phyloP scores from a whole-genome alignment of 2,888 invertebrate species.

The Eupithecia subfuscata region DNA sequence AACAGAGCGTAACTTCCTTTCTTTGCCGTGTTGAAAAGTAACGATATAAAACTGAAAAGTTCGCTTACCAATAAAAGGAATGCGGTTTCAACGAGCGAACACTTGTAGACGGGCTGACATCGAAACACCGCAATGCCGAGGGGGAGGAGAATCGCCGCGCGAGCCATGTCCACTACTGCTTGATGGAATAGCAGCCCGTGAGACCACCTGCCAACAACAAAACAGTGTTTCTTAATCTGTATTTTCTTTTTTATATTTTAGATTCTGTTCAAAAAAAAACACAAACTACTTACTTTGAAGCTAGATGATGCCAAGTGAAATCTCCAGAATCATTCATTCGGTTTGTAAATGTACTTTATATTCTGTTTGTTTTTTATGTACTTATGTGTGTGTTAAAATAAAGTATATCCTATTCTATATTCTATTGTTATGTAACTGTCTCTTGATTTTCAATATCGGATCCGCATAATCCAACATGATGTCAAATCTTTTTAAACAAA shows the following conservation, averaged over 20 bases:
- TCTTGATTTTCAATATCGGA: neutral
- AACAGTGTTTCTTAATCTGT: neutral
- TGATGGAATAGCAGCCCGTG: slow-evolving; percentile 94
- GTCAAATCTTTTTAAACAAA: neutral
- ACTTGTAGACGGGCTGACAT: slow-evolving; percentile 93
- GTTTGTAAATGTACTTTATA: neutral
- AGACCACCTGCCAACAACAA: slow-evolving; percentile 89
- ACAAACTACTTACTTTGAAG: neutral
- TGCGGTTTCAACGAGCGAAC: slow-evolving; percentile 93
- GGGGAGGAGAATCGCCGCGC: slow-evolving; percentile 91
- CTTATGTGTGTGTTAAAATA: too few species aligned
- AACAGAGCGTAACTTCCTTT: neutral
- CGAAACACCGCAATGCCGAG: slow-evolving; percentile 91
- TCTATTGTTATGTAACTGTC: neutral
- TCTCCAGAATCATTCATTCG: neutral
- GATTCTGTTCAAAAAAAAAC: neutral
- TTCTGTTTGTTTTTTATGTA: too few species aligned
- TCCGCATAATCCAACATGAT: neutral
- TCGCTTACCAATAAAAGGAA: slow-evolving; percentile 89
- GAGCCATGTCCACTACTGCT: slow-evolving; percentile 92
- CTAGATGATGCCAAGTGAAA: neutral
- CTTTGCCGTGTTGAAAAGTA: neutral
- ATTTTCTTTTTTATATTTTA: neutral
- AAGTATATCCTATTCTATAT: too few species aligned
- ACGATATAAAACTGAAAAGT: neutral